These are phyloP conservation scores for Ictalurus punctatus DNA, from an alignment of 2,113 vertebrate genomes.

Conservation along the genomic window DNA sequence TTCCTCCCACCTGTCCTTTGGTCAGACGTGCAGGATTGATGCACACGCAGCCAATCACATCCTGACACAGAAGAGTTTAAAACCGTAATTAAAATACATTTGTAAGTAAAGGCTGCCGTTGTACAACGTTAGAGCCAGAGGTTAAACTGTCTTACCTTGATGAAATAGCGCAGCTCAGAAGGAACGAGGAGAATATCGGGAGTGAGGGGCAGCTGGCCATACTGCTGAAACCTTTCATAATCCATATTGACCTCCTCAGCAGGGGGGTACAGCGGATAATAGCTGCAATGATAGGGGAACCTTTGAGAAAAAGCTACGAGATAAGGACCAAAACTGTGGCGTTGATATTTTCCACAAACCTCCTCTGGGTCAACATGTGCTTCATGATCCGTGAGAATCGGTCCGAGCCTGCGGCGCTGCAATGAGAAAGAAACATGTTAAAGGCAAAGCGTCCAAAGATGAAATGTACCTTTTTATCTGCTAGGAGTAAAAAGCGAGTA, in stretches of 20 bases:
- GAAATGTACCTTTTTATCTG: background rate
- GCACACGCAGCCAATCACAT: slow-evolving; percentile 85
- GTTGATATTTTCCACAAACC: slow-evolving; percentile 67
- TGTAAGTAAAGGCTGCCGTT: background rate
- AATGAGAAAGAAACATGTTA: slow-evolving; percentile 18
- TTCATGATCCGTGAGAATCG: slow-evolving; percentile 86
- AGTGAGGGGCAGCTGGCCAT: slow-evolving; percentile 74
- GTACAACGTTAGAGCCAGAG: background rate
- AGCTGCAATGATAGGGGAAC: slow-evolving; percentile 68
- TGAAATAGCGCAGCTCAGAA: slow-evolving; percentile 88
- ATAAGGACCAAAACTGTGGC: rapidly evolving
- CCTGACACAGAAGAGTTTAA: slow-evolving; percentile 65
- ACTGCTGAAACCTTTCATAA: slow-evolving; percentile 77
- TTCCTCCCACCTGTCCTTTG: slow-evolving; percentile 91
- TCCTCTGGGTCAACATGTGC: slow-evolving; percentile 88
- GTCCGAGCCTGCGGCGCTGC: slow-evolving; percentile 72
- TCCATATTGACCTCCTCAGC: slow-evolving; percentile 86
- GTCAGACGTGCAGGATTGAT: slow-evolving; percentile 90
- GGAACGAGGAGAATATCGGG: slow-evolving; percentile 84
- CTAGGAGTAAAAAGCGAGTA: background rate
- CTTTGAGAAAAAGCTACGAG: background rate
- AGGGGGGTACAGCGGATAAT: slow-evolving; percentile 88
- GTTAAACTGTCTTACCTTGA: slow-evolving; percentile 77
- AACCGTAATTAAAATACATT: background rate
- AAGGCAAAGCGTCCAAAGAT: background rate